A percentile compares a stretch with the other conserved stretches of the same genome.
Evolutionary conservation across 2,113 vertebrate genomes (phyloP).

Genomic region (Chaenocephalus aceratus): DNA sequence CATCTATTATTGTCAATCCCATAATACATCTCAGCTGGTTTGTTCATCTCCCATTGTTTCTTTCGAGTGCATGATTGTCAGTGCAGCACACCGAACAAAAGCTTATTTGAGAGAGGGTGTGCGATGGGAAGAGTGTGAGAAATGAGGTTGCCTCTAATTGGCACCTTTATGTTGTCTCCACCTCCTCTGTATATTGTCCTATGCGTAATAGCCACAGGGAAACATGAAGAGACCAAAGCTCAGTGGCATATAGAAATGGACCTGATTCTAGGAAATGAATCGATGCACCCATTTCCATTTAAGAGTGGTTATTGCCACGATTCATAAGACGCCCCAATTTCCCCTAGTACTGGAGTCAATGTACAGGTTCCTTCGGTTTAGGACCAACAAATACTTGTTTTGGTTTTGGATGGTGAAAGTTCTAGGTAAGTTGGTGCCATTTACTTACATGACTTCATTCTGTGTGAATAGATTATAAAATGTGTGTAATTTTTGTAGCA

Average conservation of each 20-base stretch:
- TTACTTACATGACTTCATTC: no score
- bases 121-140: not conserved
- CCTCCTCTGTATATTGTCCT: slow-evolving; percentile 19
- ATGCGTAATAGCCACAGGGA: slow-evolving; percentile 14
- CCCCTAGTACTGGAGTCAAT: no score
- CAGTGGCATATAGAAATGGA: slow-evolving; percentile 1
- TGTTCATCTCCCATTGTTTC: slow-evolving; percentile 38
- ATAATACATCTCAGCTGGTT: slow-evolving; percentile 28
- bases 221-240: slow-evolving; percentile 24
- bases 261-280: not conserved
- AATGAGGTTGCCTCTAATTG: slow-evolving; percentile 15
- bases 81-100: slow-evolving; percentile 7
- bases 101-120: not conserved
- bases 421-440: no score
- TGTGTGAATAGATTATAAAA: no score
- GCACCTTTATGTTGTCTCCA: slow-evolving; percentile 15
- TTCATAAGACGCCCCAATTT: no score
- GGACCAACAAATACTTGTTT: no score
- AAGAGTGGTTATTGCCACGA: no score
- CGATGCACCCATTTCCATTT: not conserved
- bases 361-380: no score
- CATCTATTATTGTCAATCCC: slow-evolving; percentile 29
- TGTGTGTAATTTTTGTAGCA: no score
- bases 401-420: no score
- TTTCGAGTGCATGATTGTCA: slow-evolving; percentile 10